phyloP scores from a whole-genome alignment of 2,888 invertebrate species.

The Chrysolina americana region DNA sequence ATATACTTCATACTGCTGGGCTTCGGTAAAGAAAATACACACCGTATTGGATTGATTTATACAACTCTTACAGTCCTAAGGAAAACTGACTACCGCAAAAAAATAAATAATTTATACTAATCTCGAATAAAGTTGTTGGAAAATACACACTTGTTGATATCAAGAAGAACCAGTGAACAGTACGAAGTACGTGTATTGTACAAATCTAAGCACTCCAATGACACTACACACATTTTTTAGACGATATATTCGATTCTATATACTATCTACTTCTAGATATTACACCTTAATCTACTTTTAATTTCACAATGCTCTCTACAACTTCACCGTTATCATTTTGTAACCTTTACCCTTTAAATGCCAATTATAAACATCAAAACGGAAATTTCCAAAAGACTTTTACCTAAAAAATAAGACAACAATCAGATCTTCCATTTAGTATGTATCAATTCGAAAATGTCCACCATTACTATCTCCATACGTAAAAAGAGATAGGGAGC shows the following conservation, averaged over 20 bases:
- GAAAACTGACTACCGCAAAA: slow-evolving; percentile 24
- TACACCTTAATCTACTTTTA: slow-evolving; percentile 65
- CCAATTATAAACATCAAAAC: slow-evolving; percentile 55
- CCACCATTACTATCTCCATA: neutral
- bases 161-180: slow-evolving; percentile 31
- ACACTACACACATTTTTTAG: slow-evolving; percentile 69
- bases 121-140: slow-evolving; percentile 9
- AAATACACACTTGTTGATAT: neutral
- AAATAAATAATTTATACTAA: slow-evolving; percentile 21
- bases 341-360: slow-evolving; percentile 47
- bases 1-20: slow-evolving; percentile 62
- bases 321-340: slow-evolving; percentile 50
- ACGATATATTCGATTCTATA: slow-evolving; percentile 68
- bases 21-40: slow-evolving; percentile 40
- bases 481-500: neutral
- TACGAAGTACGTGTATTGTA: slow-evolving; percentile 54
- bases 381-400: slow-evolving; percentile 6
- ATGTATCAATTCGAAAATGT: slow-evolving; percentile 19
- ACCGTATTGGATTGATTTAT: slow-evolving; percentile 32
- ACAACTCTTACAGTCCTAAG: slow-evolving; percentile 40
- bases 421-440: neutral
- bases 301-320: slow-evolving; percentile 64
- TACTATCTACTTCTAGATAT: slow-evolving; percentile 68
- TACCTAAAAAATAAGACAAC: slow-evolving; percentile 19
- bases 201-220: slow-evolving; percentile 67